Base-by-base conservation (phyloP, 2,797 vertebrate species). In the Argya squamiceps region DNA sequence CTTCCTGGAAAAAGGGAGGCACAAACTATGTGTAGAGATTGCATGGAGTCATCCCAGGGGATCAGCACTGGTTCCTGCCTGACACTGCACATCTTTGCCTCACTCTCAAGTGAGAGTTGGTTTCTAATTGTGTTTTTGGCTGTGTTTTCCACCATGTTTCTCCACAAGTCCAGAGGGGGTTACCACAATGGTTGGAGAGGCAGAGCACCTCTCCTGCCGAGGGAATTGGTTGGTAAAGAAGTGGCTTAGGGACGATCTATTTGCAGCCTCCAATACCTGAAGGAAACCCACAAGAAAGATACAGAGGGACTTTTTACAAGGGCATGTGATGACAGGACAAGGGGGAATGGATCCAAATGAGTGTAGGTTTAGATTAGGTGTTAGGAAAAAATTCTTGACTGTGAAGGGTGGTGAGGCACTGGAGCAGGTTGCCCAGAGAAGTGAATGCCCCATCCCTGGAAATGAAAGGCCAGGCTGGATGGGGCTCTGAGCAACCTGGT, bases 41-140 rank as follows among this genome's bases (percentile, higher is more conserved):
- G 5, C 47, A 29, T 2, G 11, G 41, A 30, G 64, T 14, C 34
- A 4, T 34, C 12, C 22, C 46, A 3, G 23, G 7, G 13, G 6
- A 1, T 19, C 0, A 0, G 17, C 37, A 6, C 12, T 39, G 1
- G 1, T 8, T 29, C 24, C n/a, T 53, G 63, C 2, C 49, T 26
- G 27, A 19, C 5, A 1, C 4, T 15, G 17, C 30, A 1, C 13
- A 2, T 24, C 56, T 63, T 41, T 17, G 3, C 34, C 43, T 39
- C 34, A 4, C 5, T 27, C n/a, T 47, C 8, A 3, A 15, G 1
- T 0, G 43, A 49, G 32, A 24, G 15, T 2, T 8, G 10, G 11
- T 59, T 37, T 39, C 36, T 6, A 19, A 7, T 2, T 3, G 18
- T 15, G 0, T 37, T 27, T 1, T 0, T 24, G 23, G 7, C 12